Base-by-base conservation (phyloP, 2,113 vertebrate species). In the Rallus limicola region DNA sequence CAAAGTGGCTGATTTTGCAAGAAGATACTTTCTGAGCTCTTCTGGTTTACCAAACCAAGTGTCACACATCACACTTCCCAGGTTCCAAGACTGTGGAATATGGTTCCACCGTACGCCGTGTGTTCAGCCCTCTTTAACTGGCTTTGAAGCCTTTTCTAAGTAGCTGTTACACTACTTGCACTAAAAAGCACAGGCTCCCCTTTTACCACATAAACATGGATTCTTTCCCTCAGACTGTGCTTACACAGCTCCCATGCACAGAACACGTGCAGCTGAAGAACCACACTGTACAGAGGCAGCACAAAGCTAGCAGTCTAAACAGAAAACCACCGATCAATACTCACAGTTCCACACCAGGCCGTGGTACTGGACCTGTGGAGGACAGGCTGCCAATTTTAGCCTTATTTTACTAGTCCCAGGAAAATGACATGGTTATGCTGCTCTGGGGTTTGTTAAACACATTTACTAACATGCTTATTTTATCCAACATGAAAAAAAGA, bases 111-210 rank as follows among this genome's bases (percentile, higher is more conserved):
- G 75, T 48, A 65, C 31, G 18, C n/a, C 53, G 89, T 70, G 78
- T 55, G 82, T 87, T 83, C 86, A 79, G 58, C 50, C 58, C 50
- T 72, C 72, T 84, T 67, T 23, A 62, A 48, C 40, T 62, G 70
- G 34, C 81, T 92, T 72, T 82, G 86, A 92, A 83, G 58, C 67
- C 48, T 67, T 72, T 93, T 50, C 69, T 81, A 83, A 76, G 69
- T 90, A 94, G 86, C 88, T 96, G 80, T 71, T 93, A 44, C 69
- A 76, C 60, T 52, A 52, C 62, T 77, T 58, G 34, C 18, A 74
- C 34, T 78, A 46, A 86, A 86, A 82, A 58, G 52, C 36, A 75
- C 60, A 84, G 72, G 36, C 44, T 90, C 53, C 55, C 34, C 69
- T 65, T 82, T 70, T 86, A 72, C 58, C 50, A 62, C 33, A 64